Evolutionary conservation across 1,140 invertebrate genomes (phyloP).

Genomic region (Euwallacea similis): DNA sequence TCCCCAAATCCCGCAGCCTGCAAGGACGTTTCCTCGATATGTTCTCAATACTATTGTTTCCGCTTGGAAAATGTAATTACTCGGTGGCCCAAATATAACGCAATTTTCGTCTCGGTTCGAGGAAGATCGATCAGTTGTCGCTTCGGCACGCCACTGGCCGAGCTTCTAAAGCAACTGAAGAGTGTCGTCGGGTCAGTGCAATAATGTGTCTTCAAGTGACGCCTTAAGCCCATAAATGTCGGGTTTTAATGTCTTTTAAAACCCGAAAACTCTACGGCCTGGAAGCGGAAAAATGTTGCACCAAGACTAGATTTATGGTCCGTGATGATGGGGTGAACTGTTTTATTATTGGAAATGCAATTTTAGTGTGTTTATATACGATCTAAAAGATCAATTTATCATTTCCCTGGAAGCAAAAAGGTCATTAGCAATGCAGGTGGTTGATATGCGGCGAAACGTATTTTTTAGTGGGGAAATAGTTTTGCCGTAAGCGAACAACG

Average conservation of each 20-base stretch:
- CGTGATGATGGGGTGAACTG: constrained; percentile 14
- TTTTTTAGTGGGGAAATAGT: no score
- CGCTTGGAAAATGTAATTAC: background rate
- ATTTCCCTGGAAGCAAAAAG: no score
- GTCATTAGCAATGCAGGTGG: no score
- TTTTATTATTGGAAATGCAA: background rate
- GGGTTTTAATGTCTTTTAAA: constrained; percentile 27
- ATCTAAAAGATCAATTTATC: no score
- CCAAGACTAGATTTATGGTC: constrained; percentile 12
- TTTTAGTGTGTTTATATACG: no score
- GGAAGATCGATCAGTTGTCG: background rate
- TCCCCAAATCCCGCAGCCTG: background rate
- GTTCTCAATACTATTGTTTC: background rate
- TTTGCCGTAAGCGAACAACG: no score
- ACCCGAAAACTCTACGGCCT: constrained; percentile 29
- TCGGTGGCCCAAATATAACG: background rate
- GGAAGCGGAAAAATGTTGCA: constrained; percentile 19
- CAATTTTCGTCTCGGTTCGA: background rate
- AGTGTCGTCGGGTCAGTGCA: constrained; percentile 20
- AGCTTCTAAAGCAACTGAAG: background rate
- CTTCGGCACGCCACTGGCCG: background rate
- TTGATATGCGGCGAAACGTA: no score
- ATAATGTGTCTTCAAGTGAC: constrained; percentile 28
- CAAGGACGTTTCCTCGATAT: background rate
- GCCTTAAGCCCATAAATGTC: constrained; percentile 26